Evolutionary conservation across 2,797 vertebrate species (phyloP), one percentile per base, ranked within the genome.

Genomic region (Cirrhinus molitorella): DNA sequence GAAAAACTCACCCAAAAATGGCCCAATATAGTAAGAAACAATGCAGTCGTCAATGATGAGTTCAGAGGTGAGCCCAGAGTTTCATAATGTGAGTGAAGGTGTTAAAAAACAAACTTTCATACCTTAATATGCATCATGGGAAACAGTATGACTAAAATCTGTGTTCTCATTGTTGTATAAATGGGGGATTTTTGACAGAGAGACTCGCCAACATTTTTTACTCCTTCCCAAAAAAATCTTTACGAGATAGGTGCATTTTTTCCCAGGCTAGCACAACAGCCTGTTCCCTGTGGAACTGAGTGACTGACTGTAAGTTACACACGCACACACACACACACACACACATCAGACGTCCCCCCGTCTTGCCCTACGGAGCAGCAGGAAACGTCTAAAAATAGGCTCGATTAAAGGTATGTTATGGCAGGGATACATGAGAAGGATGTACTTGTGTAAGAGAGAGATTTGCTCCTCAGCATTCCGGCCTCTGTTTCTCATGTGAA

Each of bases 401-500:
- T 93, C 53, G 94, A 96, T 96, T 96, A 96, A 96, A 96, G 96
- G 96, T 96, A 96, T 96, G 96, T 96, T 96, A 96, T 96, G 94
- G 95, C 95, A 94, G 95, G 93, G 95, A 96, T 96, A 96, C 95
- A 95, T 96, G 95, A 96, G 96, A 96, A 96, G 95, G 96, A 96
- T 96, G 95, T 96, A 95, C 95, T 95, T 95, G 83, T 94, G 95
- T 93, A 95, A 94, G 94, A 92, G 92, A 94, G 93, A 95, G 95
- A 93, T 95, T 91, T 91, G 79, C 79, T 87, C 80, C 87, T 91
- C 81, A 85, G 86, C 87, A 89, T 91, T 89, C 88, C 93, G 92
- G 95, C 95, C 95, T 93, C 95, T 94, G 95, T 96, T 96, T 97
- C 96, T 96, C 96, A 96, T 96, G 96, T 96, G 95, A 96, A 96